Evolutionary conservation across 2,113 vertebrate species (phyloP).

Genomic region (Apeltes quadracus): DNA sequence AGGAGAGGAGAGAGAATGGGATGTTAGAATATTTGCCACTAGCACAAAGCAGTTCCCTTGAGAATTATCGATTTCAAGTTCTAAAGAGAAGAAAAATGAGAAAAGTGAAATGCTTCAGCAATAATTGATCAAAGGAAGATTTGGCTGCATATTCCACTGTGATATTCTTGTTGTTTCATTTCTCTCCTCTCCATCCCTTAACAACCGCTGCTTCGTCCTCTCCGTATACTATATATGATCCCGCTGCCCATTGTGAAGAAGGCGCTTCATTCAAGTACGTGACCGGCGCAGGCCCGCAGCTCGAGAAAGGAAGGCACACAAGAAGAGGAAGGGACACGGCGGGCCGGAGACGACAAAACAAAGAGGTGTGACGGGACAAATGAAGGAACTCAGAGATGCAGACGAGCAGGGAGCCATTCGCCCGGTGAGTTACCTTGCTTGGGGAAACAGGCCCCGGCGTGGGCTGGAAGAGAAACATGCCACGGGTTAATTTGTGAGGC

Average conservation of each 20-base stretch:
- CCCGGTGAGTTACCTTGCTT: constrained; percentile 80
- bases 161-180: constrained; percentile 50
- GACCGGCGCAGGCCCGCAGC: too few species aligned
- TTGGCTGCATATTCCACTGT: constrained; percentile 60
- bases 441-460: constrained; percentile 80
- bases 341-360: constrained; percentile 16
- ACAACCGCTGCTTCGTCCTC: constrained; percentile 31
- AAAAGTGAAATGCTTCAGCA: constrained; percentile 60
- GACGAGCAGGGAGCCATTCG: constrained; percentile 51
- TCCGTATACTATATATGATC: too few species aligned
- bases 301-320: constrained; percentile 43
- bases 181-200: background rate
- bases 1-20: constrained; percentile 66
- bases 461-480: constrained; percentile 81
- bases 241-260: constrained; percentile 47
- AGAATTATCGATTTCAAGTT: constrained; percentile 76
- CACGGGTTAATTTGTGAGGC: constrained; percentile 77
- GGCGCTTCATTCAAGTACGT: too few species aligned
- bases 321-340: constrained; percentile 37
- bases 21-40: constrained; percentile 77
- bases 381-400: constrained; percentile 42
- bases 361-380: constrained; percentile 33
- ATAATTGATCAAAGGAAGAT: constrained; percentile 68
- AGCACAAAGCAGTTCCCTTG: constrained; percentile 59
- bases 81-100: constrained; percentile 63